Percentiles rank a stretch among this genome's conserved stretches.
phyloP scores from a whole-genome alignment of 2,888 invertebrate genomes.

The Hecatera dysodea region DNA sequence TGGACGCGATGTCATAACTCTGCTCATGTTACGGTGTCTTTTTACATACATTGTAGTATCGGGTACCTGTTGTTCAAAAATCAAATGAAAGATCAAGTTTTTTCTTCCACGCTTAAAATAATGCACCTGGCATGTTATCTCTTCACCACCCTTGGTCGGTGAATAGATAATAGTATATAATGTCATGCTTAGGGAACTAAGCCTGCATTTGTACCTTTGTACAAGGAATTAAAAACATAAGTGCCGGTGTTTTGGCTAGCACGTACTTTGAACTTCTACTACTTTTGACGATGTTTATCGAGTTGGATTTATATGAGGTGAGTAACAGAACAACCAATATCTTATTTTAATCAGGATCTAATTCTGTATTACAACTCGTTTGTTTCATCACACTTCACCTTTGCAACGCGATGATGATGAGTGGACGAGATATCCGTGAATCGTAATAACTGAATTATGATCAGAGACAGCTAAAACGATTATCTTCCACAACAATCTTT shows the following conservation, averaged over 20 bases:
- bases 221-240: too few species aligned
- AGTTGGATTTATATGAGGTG: not conserved
- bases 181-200: too few species aligned
- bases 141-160: too few species aligned
- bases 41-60: conserved; percentile 19
- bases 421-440: not conserved
- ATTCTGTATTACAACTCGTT: not conserved
- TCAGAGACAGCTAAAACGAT: not conserved
- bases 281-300: not conserved
- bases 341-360: not conserved
- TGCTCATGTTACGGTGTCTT: conserved; percentile 49
- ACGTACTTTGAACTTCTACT: not conserved
- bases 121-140: too few species aligned
- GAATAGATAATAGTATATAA: too few species aligned
- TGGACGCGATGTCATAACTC: conserved; percentile 47
- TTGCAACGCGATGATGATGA: not conserved
- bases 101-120: too few species aligned
- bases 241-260: not conserved
- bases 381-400: conserved; percentile 9
- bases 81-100: not conserved
- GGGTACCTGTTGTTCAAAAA: not conserved
- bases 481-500: not conserved
- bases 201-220: too few species aligned
- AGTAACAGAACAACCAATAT: not conserved
- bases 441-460: not conserved